These are phyloP conservation scores for Euwallacea fornicatus DNA, from an alignment of 1,140 invertebrate species.

Conservation along the genomic window DNA sequence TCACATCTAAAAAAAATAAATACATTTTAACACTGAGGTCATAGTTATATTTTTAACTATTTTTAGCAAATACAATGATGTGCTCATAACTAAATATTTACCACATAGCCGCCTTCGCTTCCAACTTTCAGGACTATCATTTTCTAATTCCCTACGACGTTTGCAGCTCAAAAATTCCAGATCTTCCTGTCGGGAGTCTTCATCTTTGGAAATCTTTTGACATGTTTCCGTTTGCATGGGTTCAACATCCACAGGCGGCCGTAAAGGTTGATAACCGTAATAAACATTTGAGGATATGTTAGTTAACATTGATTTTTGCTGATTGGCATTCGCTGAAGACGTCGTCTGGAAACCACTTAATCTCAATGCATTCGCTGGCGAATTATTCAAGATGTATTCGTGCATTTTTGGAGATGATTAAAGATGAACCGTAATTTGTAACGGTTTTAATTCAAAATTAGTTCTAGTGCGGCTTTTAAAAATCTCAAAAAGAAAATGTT, in stretches of 20 bases:
- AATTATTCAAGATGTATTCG: too few relatives aligned
- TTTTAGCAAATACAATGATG: conserved; percentile 17
- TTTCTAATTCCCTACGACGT: neutral
- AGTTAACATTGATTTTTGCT: conserved; percentile 10
- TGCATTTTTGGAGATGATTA: too few relatives aligned
- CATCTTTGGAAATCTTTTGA: too few relatives aligned
- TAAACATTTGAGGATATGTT: conserved; percentile 45
- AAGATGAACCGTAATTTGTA: too few relatives aligned
- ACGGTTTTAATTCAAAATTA: too few relatives aligned
- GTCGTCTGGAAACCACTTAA: neutral
- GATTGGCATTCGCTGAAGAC: conserved; percentile 4
- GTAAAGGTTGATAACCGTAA: conserved; percentile 47
- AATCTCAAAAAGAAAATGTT: too few relatives aligned
- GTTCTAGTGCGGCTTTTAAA: too few relatives aligned
- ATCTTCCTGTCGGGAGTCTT: neutral
- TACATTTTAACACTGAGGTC: conserved; percentile 6
- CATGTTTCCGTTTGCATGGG: conserved; percentile 29
- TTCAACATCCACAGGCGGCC: conserved; percentile 8
- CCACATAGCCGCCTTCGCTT: conserved; percentile 39
- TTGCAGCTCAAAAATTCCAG: neutral
- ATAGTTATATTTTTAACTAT: conserved; percentile 9
- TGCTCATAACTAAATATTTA: conserved; percentile 17
- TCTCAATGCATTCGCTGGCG: too few relatives aligned
- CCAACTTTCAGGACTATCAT: neutral
- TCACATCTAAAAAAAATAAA: conserved; percentile 17